Percentiles rank a stretch among this genome's conserved stretches.
phyloP scores from a whole-genome alignment of 2,888 invertebrate species.

The Acanthosepion lycidas region DNA sequence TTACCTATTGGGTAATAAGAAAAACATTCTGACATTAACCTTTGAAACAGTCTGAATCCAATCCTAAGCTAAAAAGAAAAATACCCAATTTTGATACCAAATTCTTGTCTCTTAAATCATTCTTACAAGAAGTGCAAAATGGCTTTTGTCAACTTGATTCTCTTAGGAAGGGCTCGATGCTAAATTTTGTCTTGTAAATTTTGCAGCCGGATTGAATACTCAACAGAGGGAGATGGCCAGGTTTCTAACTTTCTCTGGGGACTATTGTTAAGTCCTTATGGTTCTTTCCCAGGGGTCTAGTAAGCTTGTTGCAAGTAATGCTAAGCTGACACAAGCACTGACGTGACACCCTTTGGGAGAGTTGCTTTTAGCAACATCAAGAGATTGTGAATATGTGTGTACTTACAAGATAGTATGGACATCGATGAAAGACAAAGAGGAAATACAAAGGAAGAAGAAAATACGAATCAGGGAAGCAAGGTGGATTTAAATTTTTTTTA shows the following conservation, averaged over 20 bases:
- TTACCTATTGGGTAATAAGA: not conserved
- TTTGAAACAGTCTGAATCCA: not conserved
- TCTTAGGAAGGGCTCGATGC: not conserved
- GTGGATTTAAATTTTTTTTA: too few relatives aligned
- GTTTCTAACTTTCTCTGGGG: not conserved
- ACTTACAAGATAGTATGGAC: not conserved
- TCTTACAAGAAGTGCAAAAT: not conserved
- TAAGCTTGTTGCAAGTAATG: not conserved
- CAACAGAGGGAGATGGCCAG: conserved; percentile 18
- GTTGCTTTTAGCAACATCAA: not conserved
- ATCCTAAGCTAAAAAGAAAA: not conserved
- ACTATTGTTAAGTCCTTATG: conserved; percentile 12
- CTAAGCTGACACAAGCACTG: not conserved
- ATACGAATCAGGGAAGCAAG: too few relatives aligned
- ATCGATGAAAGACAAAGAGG: not conserved
- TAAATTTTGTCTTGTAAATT: not conserved
- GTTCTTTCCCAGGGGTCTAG: not conserved
- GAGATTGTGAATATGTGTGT: not conserved
- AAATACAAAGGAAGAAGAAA: not conserved
- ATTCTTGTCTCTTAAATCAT: not conserved
- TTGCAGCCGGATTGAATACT: not conserved
- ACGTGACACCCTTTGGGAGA: conserved; percentile 33
- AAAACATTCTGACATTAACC: not conserved
- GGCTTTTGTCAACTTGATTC: conserved; percentile 14
- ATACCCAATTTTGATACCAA: not conserved